These are phyloP conservation scores for Plectus sambesii DNA, from an alignment of 1,140 invertebrate species.

Conservation along the genomic window DNA sequence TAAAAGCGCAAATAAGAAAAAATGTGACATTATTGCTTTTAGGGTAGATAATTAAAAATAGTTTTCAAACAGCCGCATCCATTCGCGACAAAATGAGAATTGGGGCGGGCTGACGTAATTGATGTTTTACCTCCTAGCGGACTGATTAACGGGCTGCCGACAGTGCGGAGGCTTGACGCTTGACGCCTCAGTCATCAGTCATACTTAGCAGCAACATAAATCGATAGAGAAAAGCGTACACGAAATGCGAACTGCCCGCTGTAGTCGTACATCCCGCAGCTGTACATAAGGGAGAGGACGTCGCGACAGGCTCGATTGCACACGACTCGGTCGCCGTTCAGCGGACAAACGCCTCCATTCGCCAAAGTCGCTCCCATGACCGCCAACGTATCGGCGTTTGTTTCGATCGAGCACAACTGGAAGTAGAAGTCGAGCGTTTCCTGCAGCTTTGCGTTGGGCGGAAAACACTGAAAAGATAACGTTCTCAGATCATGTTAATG, in stretches of 20 bases:
- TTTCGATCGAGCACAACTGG: slow-evolving; percentile 80
- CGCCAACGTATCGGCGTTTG: slow-evolving; percentile 65
- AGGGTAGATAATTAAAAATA: too few relatives aligned
- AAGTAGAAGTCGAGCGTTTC: slow-evolving; percentile 95
- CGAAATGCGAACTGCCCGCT: slow-evolving; percentile 92
- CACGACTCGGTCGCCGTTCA: slow-evolving; percentile 75
- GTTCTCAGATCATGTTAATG: slow-evolving; percentile 1
- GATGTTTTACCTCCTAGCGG: too few relatives aligned
- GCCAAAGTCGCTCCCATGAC: slow-evolving; percentile 86
- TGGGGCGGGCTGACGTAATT: too few relatives aligned
- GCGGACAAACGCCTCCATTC: slow-evolving; percentile 89
- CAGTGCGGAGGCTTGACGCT: too few relatives aligned
- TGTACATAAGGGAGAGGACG: slow-evolving; percentile 69
- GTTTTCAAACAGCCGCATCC: too few relatives aligned
- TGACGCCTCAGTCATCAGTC: too few relatives aligned
- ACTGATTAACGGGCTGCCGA: too few relatives aligned
- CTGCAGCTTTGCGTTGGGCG: slow-evolving; percentile 47
- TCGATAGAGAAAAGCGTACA: slow-evolving; percentile 53
- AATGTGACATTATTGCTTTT: background rate
- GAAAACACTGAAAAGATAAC: slow-evolving; percentile 20
- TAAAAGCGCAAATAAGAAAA: too few relatives aligned
- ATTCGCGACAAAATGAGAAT: too few relatives aligned
- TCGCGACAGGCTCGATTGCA: slow-evolving; percentile 47
- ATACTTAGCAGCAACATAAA: too few relatives aligned
- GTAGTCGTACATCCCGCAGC: slow-evolving; percentile 90